Evolutionary conservation across 2,888 invertebrate genomes (phyloP).

Genomic region (Cryptocephalus primarius): DNA sequence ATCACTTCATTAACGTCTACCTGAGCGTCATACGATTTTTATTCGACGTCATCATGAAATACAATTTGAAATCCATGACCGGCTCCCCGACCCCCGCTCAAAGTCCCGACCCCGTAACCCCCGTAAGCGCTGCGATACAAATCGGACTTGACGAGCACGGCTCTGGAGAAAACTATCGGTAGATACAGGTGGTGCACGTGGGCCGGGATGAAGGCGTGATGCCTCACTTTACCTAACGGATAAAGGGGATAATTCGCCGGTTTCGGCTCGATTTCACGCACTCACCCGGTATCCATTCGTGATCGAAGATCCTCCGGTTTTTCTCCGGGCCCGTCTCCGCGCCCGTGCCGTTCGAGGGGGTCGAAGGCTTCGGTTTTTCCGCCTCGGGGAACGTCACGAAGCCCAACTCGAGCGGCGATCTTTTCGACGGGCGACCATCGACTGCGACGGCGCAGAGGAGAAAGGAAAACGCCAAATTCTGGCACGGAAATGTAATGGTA

Average conservation of each 20-base stretch:
- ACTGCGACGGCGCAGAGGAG: not conserved
- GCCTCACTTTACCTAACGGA: slow-evolving; percentile 7
- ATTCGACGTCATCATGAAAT: slow-evolving; percentile 1
- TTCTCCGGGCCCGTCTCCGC: slow-evolving; percentile 1
- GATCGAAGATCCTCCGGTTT: not conserved
- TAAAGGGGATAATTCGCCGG: not conserved
- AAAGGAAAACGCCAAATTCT: no score
- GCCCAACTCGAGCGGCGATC: slow-evolving; percentile 13
- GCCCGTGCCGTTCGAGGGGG: slow-evolving; percentile 6
- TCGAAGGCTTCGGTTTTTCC: slow-evolving; percentile 3
- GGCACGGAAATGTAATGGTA: no score
- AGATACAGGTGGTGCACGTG: slow-evolving; percentile 10
- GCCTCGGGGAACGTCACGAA: slow-evolving; percentile 11
- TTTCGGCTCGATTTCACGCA: no score
- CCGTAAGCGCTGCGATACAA: slow-evolving; percentile 7
- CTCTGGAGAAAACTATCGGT: slow-evolving; percentile 7
- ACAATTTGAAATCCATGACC: slow-evolving; percentile 13
- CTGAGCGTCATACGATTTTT: not conserved
- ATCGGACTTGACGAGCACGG: slow-evolving; percentile 3
- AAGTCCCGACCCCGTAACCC: slow-evolving; percentile 10
- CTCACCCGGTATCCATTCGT: slow-evolving; percentile 12
- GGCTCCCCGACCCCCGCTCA: slow-evolving; percentile 11
- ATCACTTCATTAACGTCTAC: no score
- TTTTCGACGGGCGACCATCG: slow-evolving; percentile 4
- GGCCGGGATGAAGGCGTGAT: slow-evolving; percentile 11